Evolutionary conservation across 2,113 vertebrate species (phyloP), one percentile per base, ranked within the genome.

Genomic region (Heterotis niloticus): DNA sequence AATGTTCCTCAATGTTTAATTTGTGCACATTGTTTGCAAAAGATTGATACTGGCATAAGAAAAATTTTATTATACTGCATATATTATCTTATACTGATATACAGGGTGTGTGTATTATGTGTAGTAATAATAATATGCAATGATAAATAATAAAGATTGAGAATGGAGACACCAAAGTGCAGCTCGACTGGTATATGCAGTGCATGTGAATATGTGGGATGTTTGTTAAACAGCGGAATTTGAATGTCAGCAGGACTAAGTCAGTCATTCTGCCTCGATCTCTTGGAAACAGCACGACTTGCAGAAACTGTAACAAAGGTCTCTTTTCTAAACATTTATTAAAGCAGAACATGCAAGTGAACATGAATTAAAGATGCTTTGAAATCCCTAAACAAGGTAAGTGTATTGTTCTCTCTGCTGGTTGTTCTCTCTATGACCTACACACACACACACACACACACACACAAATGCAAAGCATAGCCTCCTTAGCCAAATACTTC

Each of bases 351-450:
- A 44, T 80, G 59, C 78, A 73, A 67, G 78, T 28, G 66, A 44
- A 51, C 69, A 78, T 85, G 68, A 82, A 79, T 85, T 84, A 84
- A 82, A 88, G 82, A 81, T 57, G 66, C 76, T 75, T 71, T 76
- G 17, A 79, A 82, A 80, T 79, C 60, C 65, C 54, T 71, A 67
- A 84, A 80, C 76, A 69, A 78, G 74, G 80, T 76, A 81, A 80
- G 77, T 5, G 13, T 59, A 20, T 11, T 62, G 59, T 56, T 12
- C 62, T 82, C 52, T 20, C 11, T 68, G 57, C 69, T 56, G 34
- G 26, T 68, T 73, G 51, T 26, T 76, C 65, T 29, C 26, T 23
- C 77, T 71, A n/a, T 62, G 71, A 60, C 24, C 28, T 14, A 78
- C 65, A 51, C 34, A 78, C 29, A 29, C 69, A 29, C 28, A 24